These are phyloP conservation scores for Neodontobutis hainanensis DNA, from an alignment of 2,113 vertebrate genomes.

Conservation along the genomic window DNA sequence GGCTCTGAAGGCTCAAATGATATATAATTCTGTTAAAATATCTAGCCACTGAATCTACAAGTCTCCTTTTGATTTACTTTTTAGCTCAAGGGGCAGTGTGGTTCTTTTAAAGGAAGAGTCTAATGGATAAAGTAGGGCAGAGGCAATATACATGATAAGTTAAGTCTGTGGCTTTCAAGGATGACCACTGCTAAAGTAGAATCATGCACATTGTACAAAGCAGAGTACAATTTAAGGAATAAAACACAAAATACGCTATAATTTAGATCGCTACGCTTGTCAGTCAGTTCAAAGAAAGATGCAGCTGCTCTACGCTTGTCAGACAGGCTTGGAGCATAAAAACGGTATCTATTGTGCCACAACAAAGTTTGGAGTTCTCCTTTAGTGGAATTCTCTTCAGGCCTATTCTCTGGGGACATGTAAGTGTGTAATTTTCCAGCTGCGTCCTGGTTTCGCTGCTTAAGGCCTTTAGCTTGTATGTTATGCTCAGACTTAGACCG, in stretches of 20 bases:
- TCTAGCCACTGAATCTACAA: neutral
- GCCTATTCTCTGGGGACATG: slow-evolving; percentile 48
- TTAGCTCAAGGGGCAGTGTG: neutral
- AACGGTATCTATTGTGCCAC: slow-evolving; percentile 58
- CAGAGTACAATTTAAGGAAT: slow-evolving; percentile 38
- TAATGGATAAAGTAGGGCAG: neutral
- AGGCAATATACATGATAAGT: slow-evolving; percentile 3
- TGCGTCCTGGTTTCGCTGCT: slow-evolving; percentile 36
- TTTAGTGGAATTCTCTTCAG: slow-evolving; percentile 34
- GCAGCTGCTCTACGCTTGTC: slow-evolving; percentile 52
- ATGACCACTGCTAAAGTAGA: slow-evolving; percentile 25
- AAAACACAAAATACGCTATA: slow-evolving; percentile 51
- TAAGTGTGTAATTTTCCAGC: slow-evolving; percentile 61
- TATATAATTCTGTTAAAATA: neutral
- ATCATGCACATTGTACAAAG: slow-evolving; percentile 9
- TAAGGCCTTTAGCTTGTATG: slow-evolving; percentile 42
- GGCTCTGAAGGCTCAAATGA: neutral
- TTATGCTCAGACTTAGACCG: slow-evolving; percentile 48
- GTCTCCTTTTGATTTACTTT: neutral
- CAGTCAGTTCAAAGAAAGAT: slow-evolving; percentile 48
- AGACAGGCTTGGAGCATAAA: slow-evolving; percentile 42
- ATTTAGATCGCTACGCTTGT: slow-evolving; percentile 56
- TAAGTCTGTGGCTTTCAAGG: neutral
- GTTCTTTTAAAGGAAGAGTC: neutral
- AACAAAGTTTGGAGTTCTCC: slow-evolving; percentile 49